Conservation (phyloP, 2,888 invertebrate genomes). For the Nemurella pictetii region DNA sequence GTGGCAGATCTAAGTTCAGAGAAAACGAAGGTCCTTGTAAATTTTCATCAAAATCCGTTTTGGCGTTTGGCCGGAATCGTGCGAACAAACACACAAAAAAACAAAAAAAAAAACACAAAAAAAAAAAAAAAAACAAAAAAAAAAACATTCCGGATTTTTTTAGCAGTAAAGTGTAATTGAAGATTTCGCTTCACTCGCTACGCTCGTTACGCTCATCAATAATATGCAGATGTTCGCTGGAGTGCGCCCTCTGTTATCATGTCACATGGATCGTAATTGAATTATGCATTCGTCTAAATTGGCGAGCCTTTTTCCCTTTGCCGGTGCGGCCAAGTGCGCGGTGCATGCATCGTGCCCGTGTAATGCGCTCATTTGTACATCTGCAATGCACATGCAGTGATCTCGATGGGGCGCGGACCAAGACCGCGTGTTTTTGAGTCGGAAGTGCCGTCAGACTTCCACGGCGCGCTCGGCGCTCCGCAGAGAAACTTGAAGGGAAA, state of each 20-base stretch:
- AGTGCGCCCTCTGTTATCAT: neutral
- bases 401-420: neutral
- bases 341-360: neutral
- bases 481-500: neutral
- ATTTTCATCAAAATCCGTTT: no score
- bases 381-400: neutral
- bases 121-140: no score
- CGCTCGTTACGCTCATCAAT: no score
- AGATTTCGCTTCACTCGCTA: no score
- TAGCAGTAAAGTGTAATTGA: no score
- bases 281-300: neutral
- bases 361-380: neutral
- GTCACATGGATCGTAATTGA: neutral
- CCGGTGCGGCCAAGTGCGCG: neutral
- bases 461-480: neutral
- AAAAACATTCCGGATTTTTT: no score
- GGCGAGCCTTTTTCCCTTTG: neutral
- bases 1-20: no score
- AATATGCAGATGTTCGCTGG: neutral
- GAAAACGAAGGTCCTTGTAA: no score
- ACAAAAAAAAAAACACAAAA: no score
- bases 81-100: no score
- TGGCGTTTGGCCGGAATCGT: no score
- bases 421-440: neutral
- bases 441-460: neutral